Base-by-base conservation (phyloP, 2,888 invertebrate species). In the Xestia c-nigrum region DNA sequence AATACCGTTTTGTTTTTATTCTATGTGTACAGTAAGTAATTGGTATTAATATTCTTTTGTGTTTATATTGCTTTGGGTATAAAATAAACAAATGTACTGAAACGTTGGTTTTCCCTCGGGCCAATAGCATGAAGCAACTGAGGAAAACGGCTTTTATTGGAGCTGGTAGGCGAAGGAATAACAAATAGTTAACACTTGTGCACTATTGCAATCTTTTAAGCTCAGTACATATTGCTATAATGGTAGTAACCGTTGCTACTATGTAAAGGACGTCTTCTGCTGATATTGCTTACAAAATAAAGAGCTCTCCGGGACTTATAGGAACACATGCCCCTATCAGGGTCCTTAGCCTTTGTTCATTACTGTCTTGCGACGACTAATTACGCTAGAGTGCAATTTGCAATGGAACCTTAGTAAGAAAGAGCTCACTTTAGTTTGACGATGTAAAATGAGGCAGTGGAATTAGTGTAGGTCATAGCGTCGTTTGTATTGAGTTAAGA, bases 401-500 rank as follows among this genome's bases (percentile, higher is more conserved):
- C 16, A 3, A 57, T 57, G 19, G 38, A 71, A 57, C 31, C 46
- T 67, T 64, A 43, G 47, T 83, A 73, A 79, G 65, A 50, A 61
- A 38, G 38, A 69, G 71, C 67, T 59, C 47, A 77, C 77, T 70
- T 72, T 50, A 80, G 46, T 69, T 79, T 61, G 69, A 85, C 31
- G 68, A 47, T 72, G 65, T 72, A 85, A 86, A 86, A 85, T 78
- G 72, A 80, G 83, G 65, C 78, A 85, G 83, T 84, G 73, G 85
- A 85, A 86, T 89, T 88, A 88, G 87, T 88, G 85, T 85, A 86
- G 87, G 85, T 89, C 85, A 89, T 84, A 86, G 79, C 78, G 81
- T 77, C 80, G 84, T 81, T 84, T 86, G 87, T 84, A 84, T 90
- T 87, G 89, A 85, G 88, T 88, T 81, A 88, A 85, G 86, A 85